Evolutionary conservation across 2,888 invertebrate genomes (phyloP), one percentile per base, ranked within the genome.

Genomic region (Tortrix viridana): DNA sequence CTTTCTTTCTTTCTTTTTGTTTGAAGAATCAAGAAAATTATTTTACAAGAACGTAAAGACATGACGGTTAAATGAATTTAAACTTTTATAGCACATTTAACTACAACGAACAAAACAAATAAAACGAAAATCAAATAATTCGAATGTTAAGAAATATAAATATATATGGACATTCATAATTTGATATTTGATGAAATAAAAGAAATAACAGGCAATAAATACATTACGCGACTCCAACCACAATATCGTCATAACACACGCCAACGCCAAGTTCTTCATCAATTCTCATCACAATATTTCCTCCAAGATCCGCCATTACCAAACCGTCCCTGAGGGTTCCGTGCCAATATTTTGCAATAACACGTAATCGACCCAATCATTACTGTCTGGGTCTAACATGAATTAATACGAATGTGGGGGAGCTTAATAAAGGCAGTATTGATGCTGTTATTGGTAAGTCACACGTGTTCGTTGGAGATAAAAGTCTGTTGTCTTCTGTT

Each of bases 291-390:
- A 22, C 52, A 46, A 20, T 32, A 32, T 32, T 32, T 12, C 32
- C 32, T 12, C n/a, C 22, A 20, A 48, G 20, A 48, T 46, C 32
- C 32, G 26, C 19, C 50, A 50, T 50, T 43, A 22, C 47, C 37
- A 20, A 7, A 22, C 46, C 54, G 44, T 49, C 72, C 76, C 78
- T 70, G 12, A 66, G 76, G 81, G 76, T 71, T 74, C 70, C 69
- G 69, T 65, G 62, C 79, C 84, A 82, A 90, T 91, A 90, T 89
- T 88, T 90, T 77, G 89, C 88, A 90, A 91, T 91, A 88, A 79
- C 79, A 74, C 72, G 65, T 89, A 90, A 90, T 91, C 89, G 88
- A 80, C 84, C 72, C 69, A 71, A 80, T 89, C 88, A 89, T 91
- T 90, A 89, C 88, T 88, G 90, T 89, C 88, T 76, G 69, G 67